Evolutionary conservation across 1,140 invertebrate species (phyloP), one percentile per base, ranked within the genome.

Genomic region (Melanaphis sacchari): DNA sequence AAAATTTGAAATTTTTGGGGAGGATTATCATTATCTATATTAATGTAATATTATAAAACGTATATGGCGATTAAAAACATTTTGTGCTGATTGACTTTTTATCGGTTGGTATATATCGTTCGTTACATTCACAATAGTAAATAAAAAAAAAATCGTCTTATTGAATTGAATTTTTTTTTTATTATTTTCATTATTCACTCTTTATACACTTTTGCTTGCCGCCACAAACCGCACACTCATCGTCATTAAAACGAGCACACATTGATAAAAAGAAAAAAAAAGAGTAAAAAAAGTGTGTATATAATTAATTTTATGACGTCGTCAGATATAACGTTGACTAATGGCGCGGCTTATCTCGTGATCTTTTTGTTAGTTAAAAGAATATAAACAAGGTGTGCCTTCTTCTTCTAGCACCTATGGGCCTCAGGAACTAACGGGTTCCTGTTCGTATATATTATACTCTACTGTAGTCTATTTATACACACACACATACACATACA

Each of bases 241-340:
- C 91, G 91, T 93, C 91, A 93, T 93, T 93, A 93, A 93, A 93
- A 93, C 81, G 81, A 82, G 91, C 38, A 11, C 81, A 93, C 81
- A 85, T 84, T 52, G 91, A 93, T 84, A 49, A 84, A 92, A 91
- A 91, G 43, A 46, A 81, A 92, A 43, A 66, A 49, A 81, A 91
- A 76, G 31, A 85, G 81, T 84, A 93, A 85, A 91, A 49, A 43
- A 36, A 92, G 91, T 92, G 91, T 84, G 36, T 85, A 84, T 92
- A 92, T 93, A 93, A 93, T 93, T 93, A 93, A 93, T 84, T 93
- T 93, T 93, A 93, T 93, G 91, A 93, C 91, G 91, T 93, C 91
- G 91, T 93, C 91, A 93, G 81, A 84, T 93, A 49, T 40, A 41
- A 41, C 91, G 91, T 93, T 82, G 91, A 84, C 81, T 93, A 82